Evolutionary conservation across 2,888 invertebrate species (phyloP).

Genomic region (Ferdinandea cuprea): DNA sequence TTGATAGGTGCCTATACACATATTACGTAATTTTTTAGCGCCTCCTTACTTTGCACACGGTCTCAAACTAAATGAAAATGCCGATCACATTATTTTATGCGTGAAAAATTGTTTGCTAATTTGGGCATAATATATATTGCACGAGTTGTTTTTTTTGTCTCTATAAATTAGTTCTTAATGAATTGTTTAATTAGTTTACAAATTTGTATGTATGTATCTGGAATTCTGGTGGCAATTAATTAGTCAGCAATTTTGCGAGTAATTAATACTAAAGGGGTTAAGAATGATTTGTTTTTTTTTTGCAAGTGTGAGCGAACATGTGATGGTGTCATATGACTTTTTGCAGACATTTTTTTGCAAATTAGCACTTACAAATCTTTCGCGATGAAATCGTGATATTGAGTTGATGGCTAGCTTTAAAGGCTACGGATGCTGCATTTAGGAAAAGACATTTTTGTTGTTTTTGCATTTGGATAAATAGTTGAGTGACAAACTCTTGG

Average conservation of each 20-base stretch:
- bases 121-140: slow-evolving; percentile 2
- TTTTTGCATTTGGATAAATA: too few relatives aligned
- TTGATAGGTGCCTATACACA: neutral
- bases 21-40: slow-evolving; percentile 5
- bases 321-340: neutral
- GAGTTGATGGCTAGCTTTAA: too few relatives aligned
- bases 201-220: neutral
- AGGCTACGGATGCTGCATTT: too few relatives aligned
- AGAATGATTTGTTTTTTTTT: neutral
- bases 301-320: neutral
- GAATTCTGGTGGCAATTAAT: neutral
- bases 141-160: neutral
- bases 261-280: neutral
- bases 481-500: too few relatives aligned
- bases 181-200: neutral
- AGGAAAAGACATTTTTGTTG: too few relatives aligned
- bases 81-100: slow-evolving; percentile 11
- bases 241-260: neutral
- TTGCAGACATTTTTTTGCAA: neutral
- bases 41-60: neutral
- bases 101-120: slow-evolving; percentile 3
- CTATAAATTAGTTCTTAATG: neutral
- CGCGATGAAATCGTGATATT: too few relatives aligned
- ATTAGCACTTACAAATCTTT: too few relatives aligned
- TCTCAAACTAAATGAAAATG: neutral